phyloP scores from a whole-genome alignment of 2,797 vertebrate species.

The Liparis tanakae region DNA sequence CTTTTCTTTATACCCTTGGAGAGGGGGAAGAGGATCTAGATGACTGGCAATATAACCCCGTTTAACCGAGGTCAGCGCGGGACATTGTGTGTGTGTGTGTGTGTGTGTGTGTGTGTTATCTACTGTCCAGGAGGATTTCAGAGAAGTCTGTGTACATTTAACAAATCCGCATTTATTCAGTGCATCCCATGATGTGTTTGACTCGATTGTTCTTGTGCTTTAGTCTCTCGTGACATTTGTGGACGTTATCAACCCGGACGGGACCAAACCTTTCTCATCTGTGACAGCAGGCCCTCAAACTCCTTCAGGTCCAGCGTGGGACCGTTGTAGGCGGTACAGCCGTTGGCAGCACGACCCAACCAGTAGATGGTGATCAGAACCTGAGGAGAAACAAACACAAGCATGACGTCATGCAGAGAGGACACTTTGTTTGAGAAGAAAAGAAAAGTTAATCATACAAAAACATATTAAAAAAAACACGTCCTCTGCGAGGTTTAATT shows the following conservation, averaged over 20 bases:
- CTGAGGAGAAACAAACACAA: constrained; percentile 69
- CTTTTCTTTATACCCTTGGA: constrained; percentile 15
- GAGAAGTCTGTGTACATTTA: constrained; percentile 3
- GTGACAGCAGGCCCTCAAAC: constrained; percentile 94
- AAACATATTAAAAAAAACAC: background rate
- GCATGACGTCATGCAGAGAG: constrained; percentile 2
- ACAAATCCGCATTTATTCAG: background rate
- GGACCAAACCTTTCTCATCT: constrained; percentile 93
- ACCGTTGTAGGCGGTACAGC: constrained; percentile 91
- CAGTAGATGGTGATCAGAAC: constrained; percentile 98
- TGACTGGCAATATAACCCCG: constrained; percentile 2
- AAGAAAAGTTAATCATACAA: background rate
- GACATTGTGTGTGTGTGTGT: background rate
- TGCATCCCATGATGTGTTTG: background rate
- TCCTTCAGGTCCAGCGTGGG: constrained; percentile 94
- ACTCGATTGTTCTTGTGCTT: background rate
- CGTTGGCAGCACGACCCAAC: constrained; percentile 94
- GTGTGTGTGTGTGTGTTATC: background rate
- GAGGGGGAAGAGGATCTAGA: background rate
- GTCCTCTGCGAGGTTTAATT: background rate
- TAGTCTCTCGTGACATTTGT: background rate
- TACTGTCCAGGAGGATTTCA: constrained; percentile 18
- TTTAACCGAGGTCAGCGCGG: constrained; percentile 18
- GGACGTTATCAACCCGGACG: constrained; percentile 6
- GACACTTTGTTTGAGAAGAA: background rate